These are phyloP conservation scores for Acropora yongei DNA, from an alignment of 64 coral and sea anemone genomes.

Conservation along the genomic window DNA sequence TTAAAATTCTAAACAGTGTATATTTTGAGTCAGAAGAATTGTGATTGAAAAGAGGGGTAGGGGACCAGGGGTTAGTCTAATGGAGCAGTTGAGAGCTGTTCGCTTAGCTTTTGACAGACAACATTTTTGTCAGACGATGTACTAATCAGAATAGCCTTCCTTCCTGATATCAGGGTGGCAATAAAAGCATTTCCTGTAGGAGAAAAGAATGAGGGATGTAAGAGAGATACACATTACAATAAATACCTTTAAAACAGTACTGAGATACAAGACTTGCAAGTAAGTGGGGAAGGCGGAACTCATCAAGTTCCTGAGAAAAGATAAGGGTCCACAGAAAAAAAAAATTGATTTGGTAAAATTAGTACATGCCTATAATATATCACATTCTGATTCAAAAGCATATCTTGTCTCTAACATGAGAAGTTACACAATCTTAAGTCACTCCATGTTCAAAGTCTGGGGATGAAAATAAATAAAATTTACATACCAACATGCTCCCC, in stretches of 20 bases:
- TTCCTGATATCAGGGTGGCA: neutral
- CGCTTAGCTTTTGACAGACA: neutral
- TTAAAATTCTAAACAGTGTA: neutral
- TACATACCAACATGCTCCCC: neutral
- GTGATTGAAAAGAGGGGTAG: neutral
- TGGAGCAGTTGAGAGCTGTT: neutral
- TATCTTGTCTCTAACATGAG: neutral
- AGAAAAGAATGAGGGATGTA: conserved; percentile 7
- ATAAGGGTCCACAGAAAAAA: neutral
- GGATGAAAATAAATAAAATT: neutral
- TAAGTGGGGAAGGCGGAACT: neutral
- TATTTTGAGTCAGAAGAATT: neutral
- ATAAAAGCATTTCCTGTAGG: conserved; percentile 4
- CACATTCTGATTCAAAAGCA: neutral
- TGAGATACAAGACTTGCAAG: neutral
- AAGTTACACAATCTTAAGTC: neutral
- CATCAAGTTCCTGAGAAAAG: neutral
- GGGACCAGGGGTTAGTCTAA: neutral
- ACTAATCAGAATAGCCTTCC: neutral
- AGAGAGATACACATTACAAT: neutral
- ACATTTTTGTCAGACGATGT: neutral
- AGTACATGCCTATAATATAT: neutral
- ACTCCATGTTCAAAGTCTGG: neutral
- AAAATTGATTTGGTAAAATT: neutral
- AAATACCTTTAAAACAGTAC: neutral